Evolutionary conservation across 1,140 invertebrate species (phyloP).

Genomic region (Vanessa tameamea): DNA sequence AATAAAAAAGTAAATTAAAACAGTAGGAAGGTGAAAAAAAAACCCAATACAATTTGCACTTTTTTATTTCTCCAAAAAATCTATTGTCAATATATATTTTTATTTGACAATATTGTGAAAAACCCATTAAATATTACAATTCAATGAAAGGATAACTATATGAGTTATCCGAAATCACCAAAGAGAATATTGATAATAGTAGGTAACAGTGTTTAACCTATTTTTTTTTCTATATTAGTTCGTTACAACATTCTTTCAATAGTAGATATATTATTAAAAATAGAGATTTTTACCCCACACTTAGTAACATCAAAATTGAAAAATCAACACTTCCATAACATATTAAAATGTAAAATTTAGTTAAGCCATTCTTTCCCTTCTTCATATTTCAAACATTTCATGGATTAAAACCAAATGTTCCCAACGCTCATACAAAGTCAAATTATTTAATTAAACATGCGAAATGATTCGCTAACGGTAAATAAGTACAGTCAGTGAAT

Average conservation of each 20-base stretch:
- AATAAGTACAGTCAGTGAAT: neutral
- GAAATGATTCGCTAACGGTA: neutral
- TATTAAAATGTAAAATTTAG: conserved; percentile 30
- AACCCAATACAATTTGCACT: conserved; percentile 29
- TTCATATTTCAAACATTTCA: conserved; percentile 9
- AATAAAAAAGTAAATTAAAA: too few species aligned
- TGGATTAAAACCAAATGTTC: conserved; percentile 1
- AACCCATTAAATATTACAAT: conserved; percentile 50
- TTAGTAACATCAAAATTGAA: conserved; percentile 40
- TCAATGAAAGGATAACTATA: conserved; percentile 46
- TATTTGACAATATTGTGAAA: conserved; percentile 62
- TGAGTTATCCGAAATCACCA: conserved; percentile 35
- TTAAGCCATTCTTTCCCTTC: conserved; percentile 25
- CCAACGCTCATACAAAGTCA: neutral
- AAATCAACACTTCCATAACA: conserved; percentile 34
- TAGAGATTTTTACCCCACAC: conserved; percentile 57
- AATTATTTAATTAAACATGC: neutral
- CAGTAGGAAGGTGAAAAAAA: neutral
- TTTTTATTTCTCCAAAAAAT: conserved; percentile 63
- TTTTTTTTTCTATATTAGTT: conserved; percentile 46
- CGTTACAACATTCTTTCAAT: conserved; percentile 46
- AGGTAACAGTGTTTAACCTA: conserved; percentile 37
- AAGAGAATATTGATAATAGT: conserved; percentile 50
- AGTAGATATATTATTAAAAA: conserved; percentile 57
- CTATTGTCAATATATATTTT: conserved; percentile 60